Evolutionary conservation across 2,113 vertebrate species (phyloP).

Genomic region (Pachycephala philippinensis): DNA sequence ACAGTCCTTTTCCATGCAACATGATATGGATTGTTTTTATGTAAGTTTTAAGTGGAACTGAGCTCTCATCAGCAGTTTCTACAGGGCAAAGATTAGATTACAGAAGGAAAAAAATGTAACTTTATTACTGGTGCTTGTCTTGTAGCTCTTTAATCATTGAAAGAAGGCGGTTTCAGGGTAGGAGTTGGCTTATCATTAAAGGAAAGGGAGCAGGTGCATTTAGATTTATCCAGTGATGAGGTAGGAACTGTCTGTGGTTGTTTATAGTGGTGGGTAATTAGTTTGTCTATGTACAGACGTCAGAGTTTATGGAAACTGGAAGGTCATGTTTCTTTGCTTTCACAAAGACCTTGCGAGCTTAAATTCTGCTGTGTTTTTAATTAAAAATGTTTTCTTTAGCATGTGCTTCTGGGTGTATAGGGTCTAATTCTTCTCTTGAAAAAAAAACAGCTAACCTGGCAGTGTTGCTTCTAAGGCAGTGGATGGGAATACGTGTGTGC

Average conservation of each 20-base stretch:
- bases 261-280: constrained; percentile 15
- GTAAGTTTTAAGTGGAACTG: constrained; percentile 20
- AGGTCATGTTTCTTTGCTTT: background rate
- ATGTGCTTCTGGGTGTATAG: background rate
- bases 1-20: background rate
- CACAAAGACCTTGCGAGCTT: background rate
- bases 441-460: background rate
- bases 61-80: constrained; percentile 51
- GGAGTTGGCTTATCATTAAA: constrained; percentile 47
- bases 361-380: background rate
- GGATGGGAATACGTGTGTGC: background rate
- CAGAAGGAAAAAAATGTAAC: background rate
- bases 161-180: background rate
- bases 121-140: constrained; percentile 12
- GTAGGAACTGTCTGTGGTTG: background rate
- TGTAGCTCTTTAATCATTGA: constrained; percentile 61
- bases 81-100: constrained; percentile 55
- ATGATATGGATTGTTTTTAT: background rate
- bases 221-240: background rate
- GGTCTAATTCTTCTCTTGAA: background rate
- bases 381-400: background rate
- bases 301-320: background rate
- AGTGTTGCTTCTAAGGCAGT: background rate
- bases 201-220: constrained; percentile 7
- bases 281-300: background rate